A percentile compares a stretch with the other conserved stretches of the same genome.
Evolutionary conservation across 2,113 vertebrate species (phyloP).

Genomic region (Notarius quadriscutis): DNA sequence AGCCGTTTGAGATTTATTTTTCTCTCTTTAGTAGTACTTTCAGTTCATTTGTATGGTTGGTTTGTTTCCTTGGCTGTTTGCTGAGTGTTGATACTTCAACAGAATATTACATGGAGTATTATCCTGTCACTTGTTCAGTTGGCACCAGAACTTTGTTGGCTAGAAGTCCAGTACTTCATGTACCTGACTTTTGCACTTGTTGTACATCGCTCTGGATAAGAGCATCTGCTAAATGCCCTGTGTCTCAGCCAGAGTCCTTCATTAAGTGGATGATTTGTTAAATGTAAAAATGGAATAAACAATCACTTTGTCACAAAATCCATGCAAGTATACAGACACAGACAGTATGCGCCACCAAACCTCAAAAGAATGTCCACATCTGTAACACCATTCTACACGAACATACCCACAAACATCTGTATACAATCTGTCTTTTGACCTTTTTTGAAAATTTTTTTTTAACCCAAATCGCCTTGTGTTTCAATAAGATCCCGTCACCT

Average conservation of each 20-base stretch:
- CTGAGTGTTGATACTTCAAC: too few species aligned
- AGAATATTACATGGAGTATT: too few species aligned
- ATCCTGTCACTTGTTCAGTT: too few species aligned
- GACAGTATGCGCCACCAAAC: neutral
- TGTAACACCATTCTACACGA: neutral
- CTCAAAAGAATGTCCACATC: neutral
- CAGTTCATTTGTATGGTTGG: too few species aligned
- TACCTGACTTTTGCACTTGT: too few species aligned
- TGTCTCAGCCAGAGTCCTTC: neutral
- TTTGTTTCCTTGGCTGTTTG: too few species aligned
- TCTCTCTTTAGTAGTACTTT: too few species aligned
- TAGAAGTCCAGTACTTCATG: too few species aligned
- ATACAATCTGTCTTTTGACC: conserved; percentile 71
- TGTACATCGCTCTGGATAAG: too few species aligned
- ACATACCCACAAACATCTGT: conserved; percentile 67
- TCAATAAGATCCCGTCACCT: conserved; percentile 72
- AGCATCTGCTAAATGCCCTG: too few species aligned
- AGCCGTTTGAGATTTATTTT: too few species aligned
- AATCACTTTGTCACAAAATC: neutral
- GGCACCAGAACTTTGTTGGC: too few species aligned
- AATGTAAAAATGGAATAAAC: neutral
- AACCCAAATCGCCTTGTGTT: conserved; percentile 69
- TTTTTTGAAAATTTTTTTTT: conserved; percentile 47
- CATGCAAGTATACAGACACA: neutral
- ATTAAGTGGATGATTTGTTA: neutral